Base-by-base conservation (phyloP, 1,140 invertebrate species). In the Drosophila lowei region DNA sequence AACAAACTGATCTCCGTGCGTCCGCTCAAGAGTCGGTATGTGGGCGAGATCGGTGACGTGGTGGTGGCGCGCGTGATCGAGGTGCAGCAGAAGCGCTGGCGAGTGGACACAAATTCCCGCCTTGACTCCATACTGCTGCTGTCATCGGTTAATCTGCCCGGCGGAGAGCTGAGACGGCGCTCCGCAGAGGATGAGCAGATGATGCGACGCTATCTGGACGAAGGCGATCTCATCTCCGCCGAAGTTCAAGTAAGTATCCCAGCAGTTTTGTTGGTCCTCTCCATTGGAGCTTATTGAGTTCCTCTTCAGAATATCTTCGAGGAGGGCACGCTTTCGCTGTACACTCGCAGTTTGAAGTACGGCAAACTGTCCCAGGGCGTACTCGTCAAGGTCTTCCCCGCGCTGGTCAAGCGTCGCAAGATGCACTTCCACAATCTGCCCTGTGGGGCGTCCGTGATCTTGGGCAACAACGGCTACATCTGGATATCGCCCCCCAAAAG, bases 31-130 rank as follows among this genome's bases (percentile, higher is more conserved):
- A 96, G 95, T 81, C 93, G 96, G 28, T 97, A 97, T 90, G 95
- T 96, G 88, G 98, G 98, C 7, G 98, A 99, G 92, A 96, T 99
- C 61, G 99, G 99, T 0, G 99, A 99, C 93, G 97, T 99, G 15
- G 94, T 99, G 41, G 96, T 99, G 43, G 99, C 98, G 0, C 93
- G 99, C 62, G 96, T 99, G 15, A 94, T 96, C 0, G 97, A 99
- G 92, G 90, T 91, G 16, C 83, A 88, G 55, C 90, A 91, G 25
- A 89, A 91, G 55, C 79, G 84, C 5, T 91, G 90, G 90, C 85
- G 89, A 5, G 96, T 99, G 28, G 98, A 99, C 81, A 97, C 96
- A 2, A 98, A 98, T 92, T 95, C 97, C 0, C 94, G 97, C 78
- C 91, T 99, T 15, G 97, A 99, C 92, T 97, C 98, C 5, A 93